Evolutionary conservation across 2,888 invertebrate genomes (phyloP).

Genomic region (Desoria tigrina): DNA sequence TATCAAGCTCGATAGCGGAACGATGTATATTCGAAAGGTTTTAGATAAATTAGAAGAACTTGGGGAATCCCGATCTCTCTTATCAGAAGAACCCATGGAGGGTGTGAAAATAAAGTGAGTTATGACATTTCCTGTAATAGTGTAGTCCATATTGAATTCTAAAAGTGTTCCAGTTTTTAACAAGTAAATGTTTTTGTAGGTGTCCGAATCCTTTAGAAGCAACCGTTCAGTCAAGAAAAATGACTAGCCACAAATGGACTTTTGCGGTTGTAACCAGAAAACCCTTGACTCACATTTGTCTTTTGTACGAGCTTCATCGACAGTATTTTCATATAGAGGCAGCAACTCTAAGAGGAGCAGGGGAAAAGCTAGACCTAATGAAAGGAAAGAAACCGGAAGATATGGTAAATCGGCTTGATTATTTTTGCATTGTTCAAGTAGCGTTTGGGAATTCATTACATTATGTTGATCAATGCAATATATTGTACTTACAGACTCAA

Average conservation of each 20-base stretch:
- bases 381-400: constrained; percentile 27
- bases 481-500: constrained; percentile 39
- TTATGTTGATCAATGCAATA: constrained; percentile 12
- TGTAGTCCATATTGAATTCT: background rate
- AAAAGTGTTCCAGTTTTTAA: constrained; percentile 7
- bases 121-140: background rate
- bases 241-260: constrained; percentile 47
- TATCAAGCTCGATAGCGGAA: constrained; percentile 39
- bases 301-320: constrained; percentile 50
- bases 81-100: constrained; percentile 36
- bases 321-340: constrained; percentile 51
- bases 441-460: background rate
- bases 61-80: constrained; percentile 28
- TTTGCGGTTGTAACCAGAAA: constrained; percentile 44
- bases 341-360: constrained; percentile 41
- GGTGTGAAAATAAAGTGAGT: constrained; percentile 46
- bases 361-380: constrained; percentile 37
- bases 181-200: too few relatives aligned
- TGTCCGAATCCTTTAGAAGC: constrained; percentile 40
- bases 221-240: constrained; percentile 39
- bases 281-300: constrained; percentile 42
- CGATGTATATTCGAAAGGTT: constrained; percentile 36
- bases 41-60: constrained; percentile 31
- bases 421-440: constrained; percentile 10
- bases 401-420: constrained; percentile 15